Base-by-base conservation (phyloP, 2,113 vertebrate genomes). In the Pionites leucogaster region DNA sequence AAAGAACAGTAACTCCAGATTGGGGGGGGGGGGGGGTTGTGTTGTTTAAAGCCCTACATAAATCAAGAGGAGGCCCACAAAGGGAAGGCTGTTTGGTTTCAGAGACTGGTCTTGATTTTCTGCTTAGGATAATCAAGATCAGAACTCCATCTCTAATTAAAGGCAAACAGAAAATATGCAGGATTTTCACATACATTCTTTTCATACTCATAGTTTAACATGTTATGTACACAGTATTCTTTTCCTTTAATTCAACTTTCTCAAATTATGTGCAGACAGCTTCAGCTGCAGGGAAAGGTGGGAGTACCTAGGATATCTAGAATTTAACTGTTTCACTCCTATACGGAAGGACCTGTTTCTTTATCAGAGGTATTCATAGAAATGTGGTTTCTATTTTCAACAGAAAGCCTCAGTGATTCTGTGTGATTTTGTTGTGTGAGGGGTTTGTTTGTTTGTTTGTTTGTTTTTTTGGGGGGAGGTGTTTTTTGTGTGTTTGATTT, bases 81-180 rank as follows among this genome's bases (percentile, higher is more conserved):
- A 96, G 86, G 97, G 95, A 94, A 98, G 95, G 92, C 72, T 97
- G 86, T 95, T 96, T 93, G 67, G 75, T 94, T 97, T 96, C 94
- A 95, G 82, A 75, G 96, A 82, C 94, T 93, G 95, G 95, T 94
- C 96, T 97, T 98, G 97, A 97, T 96, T 97, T 97, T 96, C 93
- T 98, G 93, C 95, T 96, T 86, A 77, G 89, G 90, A 96, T 97
- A 96, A 94, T 97, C 97, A 97, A 96, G 96, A 98, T 96, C 96
- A 98, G 97, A 93, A 98, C 97, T 98, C 96, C 97, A 97, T 98
- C 91, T 81, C 95, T 98, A 98, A 98, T 98, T 97, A 98, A 98
- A 98, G 97, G 95, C 97, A 98, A 98, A 96, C 78, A 98, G 92
- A 97, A 97, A 95, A 95, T 97, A 92, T 94, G 90, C 39, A 88